phyloP scores from a whole-genome alignment of 1,140 invertebrate genomes.

The Heliconius congener region DNA sequence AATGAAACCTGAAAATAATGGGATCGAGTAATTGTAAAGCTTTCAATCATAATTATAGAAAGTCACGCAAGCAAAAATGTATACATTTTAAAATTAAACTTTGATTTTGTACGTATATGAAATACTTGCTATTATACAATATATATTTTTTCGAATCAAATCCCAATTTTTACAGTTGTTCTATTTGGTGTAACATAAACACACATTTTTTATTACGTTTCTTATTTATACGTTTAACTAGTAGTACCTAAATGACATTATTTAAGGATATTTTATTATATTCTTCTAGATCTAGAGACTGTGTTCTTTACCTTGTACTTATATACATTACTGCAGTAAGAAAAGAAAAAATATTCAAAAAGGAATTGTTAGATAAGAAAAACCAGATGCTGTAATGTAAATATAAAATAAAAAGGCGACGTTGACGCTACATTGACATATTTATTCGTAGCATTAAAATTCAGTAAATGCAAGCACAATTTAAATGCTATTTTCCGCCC shows the following conservation, averaged over 20 bases:
- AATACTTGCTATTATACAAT: neutral
- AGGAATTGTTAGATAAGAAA: neutral
- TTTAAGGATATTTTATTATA: neutral
- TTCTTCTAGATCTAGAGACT: too few species aligned
- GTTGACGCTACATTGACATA: constrained; percentile 37
- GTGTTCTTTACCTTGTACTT: too few species aligned
- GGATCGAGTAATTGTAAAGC: constrained; percentile 58
- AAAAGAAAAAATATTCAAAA: neutral
- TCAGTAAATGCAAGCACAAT: constrained; percentile 71
- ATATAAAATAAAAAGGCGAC: neutral
- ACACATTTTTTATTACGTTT: too few species aligned
- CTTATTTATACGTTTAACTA: neutral
- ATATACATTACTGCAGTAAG: too few species aligned
- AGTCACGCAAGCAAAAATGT: constrained; percentile 66
- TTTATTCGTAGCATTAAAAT: constrained; percentile 74
- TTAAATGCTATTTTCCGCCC: constrained; percentile 68
- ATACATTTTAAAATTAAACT: constrained; percentile 26
- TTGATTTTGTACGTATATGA: neutral
- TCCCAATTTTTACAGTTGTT: neutral
- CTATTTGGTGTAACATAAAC: neutral
- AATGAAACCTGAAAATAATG: constrained; percentile 69
- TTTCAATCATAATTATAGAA: constrained; percentile 68
- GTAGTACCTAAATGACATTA: neutral
- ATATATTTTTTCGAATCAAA: neutral
- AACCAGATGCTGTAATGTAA: neutral